Conservation (phyloP, 2,797 vertebrate genomes). For the Paguma larvata region DNA sequence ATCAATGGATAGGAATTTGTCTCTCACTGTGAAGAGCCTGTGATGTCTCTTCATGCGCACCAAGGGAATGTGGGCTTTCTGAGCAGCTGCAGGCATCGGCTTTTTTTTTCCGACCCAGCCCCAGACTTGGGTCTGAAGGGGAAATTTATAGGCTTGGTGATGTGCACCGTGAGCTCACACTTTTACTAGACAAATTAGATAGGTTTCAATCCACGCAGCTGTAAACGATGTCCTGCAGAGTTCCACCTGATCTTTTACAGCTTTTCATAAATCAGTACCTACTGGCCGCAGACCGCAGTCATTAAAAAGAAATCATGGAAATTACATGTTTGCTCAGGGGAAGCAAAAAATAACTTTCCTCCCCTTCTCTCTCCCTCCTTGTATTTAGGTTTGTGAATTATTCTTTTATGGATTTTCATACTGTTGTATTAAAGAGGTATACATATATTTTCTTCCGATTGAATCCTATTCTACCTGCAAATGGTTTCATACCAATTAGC, state of each 20-base stretch:
- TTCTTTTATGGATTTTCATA: constrained; percentile 66
- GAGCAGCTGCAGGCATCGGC: constrained; percentile 88
- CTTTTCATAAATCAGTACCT: constrained; percentile 96
- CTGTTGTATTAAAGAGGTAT: constrained; percentile 24
- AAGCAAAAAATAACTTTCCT: constrained; percentile 89
- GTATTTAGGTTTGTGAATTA: constrained; percentile 66
- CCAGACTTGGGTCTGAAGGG: constrained; percentile 87
- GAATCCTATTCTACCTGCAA: constrained; percentile 6
- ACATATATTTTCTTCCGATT: constrained; percentile 59
- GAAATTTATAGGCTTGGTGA: constrained; percentile 90
- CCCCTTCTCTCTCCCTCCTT: constrained; percentile 49
- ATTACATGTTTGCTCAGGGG: constrained; percentile 97
- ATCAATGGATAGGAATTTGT: constrained; percentile 92
- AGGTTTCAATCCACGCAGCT: constrained; percentile 94
- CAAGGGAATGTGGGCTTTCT: constrained; percentile 88
- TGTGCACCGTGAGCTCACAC: constrained; percentile 93
- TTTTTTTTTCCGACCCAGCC: constrained; percentile 86
- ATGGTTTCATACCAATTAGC: constrained; percentile 20
- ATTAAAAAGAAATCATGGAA: constrained; percentile 99
- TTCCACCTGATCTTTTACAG: constrained; percentile 92
- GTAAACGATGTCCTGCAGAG: constrained; percentile 93
- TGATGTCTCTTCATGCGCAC: constrained; percentile 88
- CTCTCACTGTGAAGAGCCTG: constrained; percentile 89
- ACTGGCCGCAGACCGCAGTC: constrained; percentile 90
- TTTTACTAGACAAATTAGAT: constrained; percentile 96